phyloP scores from a whole-genome alignment of 2,797 vertebrate genomes.

The Pelochelys cantorii region DNA sequence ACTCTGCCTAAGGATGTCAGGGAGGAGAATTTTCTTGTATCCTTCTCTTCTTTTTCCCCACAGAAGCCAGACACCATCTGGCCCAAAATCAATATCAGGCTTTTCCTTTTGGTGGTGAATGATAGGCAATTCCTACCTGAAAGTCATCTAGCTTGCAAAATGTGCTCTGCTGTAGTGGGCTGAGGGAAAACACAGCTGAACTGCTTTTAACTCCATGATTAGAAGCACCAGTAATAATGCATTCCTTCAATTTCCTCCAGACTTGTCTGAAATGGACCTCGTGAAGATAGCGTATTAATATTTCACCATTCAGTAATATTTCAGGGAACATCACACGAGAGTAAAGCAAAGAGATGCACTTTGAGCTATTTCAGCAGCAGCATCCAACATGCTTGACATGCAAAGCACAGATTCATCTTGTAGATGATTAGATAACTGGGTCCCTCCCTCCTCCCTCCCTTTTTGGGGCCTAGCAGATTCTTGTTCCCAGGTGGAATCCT shows the following conservation, averaged over 20 bases:
- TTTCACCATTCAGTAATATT: slow-evolving; percentile 40
- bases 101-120: background rate
- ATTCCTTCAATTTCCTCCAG: background rate
- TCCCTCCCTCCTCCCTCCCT: background rate
- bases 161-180: rapidly evolving
- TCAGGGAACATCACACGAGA: slow-evolving; percentile 16
- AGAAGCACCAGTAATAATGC: background rate
- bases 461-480: slow-evolving; percentile 18
- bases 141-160: background rate
- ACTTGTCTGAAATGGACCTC: slow-evolving; percentile 4
- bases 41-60: background rate
- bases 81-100: background rate
- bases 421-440: slow-evolving; percentile 19
- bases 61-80: background rate
- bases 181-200: background rate
- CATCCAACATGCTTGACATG: slow-evolving; percentile 5
- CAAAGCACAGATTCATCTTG: slow-evolving; percentile 27
- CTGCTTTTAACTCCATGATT: background rate
- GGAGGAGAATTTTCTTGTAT: background rate
- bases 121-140: rapidly evolving
- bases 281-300: slow-evolving; percentile 14
- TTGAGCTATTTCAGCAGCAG: slow-evolving; percentile 18
- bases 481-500: slow-evolving; percentile 1
- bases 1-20: rapidly evolving
- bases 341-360: slow-evolving; percentile 36